Conservation (phyloP, 2,888 invertebrate genomes). For the Emmelina monodactyla region DNA sequence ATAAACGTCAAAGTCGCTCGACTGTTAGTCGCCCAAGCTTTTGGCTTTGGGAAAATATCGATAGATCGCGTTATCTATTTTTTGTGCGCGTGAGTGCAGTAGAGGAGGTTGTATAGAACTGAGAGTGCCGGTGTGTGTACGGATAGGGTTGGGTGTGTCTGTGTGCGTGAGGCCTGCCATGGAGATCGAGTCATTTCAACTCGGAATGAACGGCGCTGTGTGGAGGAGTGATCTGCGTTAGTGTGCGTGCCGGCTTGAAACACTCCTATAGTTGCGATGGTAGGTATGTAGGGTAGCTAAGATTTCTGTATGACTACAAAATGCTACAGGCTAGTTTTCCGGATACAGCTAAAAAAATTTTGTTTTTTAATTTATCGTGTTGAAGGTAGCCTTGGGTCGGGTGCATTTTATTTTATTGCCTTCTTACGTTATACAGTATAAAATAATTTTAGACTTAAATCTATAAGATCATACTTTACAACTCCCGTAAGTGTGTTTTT, state of each 20-base stretch:
- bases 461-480: no score
- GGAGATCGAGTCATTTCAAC: conserved; percentile 9
- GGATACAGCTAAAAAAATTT: background rate
- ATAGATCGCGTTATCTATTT: conserved; percentile 63
- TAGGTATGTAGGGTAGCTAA: conserved; percentile 34
- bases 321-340: no score
- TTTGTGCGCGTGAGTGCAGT: conserved; percentile 66
- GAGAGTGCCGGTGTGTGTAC: conserved; percentile 61
- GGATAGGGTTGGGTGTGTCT: conserved; percentile 28
- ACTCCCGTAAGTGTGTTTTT: no score
- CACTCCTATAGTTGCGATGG: conserved; percentile 45
- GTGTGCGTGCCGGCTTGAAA: conserved; percentile 55
- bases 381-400: no score
- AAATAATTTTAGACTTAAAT: no score
- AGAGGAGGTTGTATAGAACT: conserved; percentile 62
- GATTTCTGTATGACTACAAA: no score
- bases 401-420: no score
- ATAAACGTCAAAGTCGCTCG: conserved; percentile 46
- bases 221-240: conserved; percentile 30
- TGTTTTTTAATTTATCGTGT: background rate
- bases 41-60: conserved; percentile 59
- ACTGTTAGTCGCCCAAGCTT: conserved; percentile 46
- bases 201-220: conserved; percentile 34
- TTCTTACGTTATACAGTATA: no score
- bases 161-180: conserved; percentile 40